Conservation (phyloP, 2,113 vertebrate species). For the Craseonycteris thonglongyai region DNA sequence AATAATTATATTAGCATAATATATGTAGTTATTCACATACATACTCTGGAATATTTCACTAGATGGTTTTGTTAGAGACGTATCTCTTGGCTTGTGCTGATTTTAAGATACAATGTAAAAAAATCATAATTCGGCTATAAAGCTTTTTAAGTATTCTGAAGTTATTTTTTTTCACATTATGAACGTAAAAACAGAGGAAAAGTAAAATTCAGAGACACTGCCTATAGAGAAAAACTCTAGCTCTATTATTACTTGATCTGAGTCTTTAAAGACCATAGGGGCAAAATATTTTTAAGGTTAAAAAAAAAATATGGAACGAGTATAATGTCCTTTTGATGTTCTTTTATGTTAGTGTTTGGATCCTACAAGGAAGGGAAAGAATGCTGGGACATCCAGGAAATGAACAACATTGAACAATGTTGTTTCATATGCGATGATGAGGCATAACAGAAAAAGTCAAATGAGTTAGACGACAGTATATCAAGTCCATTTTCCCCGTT, state of each 20-base stretch:
- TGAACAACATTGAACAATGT: neutral
- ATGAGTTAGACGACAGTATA: conserved; percentile 64
- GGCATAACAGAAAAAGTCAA: conserved; percentile 49
- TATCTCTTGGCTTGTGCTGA: neutral
- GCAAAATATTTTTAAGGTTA: neutral
- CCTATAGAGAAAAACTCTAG: neutral
- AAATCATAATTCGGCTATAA: neutral
- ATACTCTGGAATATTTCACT: neutral
- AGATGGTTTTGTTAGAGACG: neutral
- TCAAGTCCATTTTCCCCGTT: conserved; percentile 67
- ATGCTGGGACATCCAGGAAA: neutral
- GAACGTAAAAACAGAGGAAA: neutral
- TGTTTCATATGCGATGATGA: conserved; percentile 49
- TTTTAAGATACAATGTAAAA: neutral
- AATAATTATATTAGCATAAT: neutral
- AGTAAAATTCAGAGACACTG: neutral
- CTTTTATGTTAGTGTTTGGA: conserved; percentile 20
- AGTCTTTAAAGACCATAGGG: conserved; percentile 3
- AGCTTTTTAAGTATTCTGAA: neutral
- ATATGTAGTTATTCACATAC: neutral
- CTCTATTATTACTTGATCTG: neutral
- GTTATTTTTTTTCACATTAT: neutral
- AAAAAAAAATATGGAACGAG: conserved; percentile 26
- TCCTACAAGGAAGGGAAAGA: neutral
- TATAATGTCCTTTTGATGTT: conserved; percentile 43